Conservation (phyloP, 2,888 invertebrate species). For the Papilio protenor region DNA sequence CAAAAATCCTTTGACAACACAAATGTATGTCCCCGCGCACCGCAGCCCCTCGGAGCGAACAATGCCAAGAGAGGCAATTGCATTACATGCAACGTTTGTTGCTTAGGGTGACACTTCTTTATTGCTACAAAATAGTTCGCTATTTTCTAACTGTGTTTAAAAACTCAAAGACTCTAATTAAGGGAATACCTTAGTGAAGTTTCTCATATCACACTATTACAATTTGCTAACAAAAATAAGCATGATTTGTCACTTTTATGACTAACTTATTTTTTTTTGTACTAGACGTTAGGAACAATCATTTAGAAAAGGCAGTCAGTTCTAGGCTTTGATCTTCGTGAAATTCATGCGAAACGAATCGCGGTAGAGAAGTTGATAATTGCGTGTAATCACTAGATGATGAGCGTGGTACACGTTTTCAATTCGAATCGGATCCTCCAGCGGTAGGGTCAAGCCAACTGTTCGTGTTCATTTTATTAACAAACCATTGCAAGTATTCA, state of each 20-base stretch:
- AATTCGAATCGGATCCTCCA: slow-evolving; percentile 55
- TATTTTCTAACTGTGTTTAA: neutral
- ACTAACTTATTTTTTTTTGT: too few relatives aligned
- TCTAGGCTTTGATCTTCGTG: slow-evolving; percentile 6
- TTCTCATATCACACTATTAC: neutral
- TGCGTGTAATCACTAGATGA: slow-evolving; percentile 64
- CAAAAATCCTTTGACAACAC: slow-evolving; percentile 41
- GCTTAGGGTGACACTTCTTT: slow-evolving; percentile 17
- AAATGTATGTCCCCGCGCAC: slow-evolving; percentile 19
- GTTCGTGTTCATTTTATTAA: slow-evolving; percentile 7
- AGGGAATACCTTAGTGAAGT: neutral
- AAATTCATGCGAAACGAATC: slow-evolving; percentile 51
- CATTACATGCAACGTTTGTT: slow-evolving; percentile 38
- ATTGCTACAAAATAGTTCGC: slow-evolving; percentile 6
- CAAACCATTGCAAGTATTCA: too few relatives aligned
- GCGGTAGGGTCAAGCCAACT: slow-evolving; percentile 23
- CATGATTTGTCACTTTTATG: neutral
- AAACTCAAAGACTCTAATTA: neutral
- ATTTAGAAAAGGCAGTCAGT: neutral
- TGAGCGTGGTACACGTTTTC: slow-evolving; percentile 70
- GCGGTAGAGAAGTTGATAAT: slow-evolving; percentile 56
- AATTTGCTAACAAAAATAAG: neutral
- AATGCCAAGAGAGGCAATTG: slow-evolving; percentile 35
- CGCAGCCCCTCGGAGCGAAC: neutral
- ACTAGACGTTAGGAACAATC: neutral